Conservation (phyloP, 1,140 invertebrate genomes). For the Conopomorpha cramerella region DNA sequence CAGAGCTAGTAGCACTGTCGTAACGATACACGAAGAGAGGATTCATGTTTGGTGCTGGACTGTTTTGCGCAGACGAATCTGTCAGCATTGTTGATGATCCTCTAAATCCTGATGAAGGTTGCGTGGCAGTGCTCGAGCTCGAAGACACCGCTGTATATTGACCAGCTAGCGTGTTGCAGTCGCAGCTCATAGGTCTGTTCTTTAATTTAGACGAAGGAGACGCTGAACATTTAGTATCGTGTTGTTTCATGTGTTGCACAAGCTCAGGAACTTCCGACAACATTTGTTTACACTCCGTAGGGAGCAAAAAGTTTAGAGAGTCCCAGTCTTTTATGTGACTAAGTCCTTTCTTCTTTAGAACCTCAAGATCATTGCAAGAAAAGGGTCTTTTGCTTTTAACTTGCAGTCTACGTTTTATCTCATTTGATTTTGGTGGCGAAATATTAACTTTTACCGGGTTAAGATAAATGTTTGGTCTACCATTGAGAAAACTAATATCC, state of each 20-base stretch:
- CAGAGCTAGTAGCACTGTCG: slow-evolving; percentile 73
- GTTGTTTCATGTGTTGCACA: slow-evolving; percentile 65
- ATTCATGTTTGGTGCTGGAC: slow-evolving; percentile 64
- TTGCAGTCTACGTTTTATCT: slow-evolving; percentile 32
- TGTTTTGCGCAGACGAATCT: slow-evolving; percentile 72
- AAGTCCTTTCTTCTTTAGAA: slow-evolving; percentile 77
- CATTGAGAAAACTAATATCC: slow-evolving; percentile 82
- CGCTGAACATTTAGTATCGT: slow-evolving; percentile 59
- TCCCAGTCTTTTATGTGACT: slow-evolving; percentile 89
- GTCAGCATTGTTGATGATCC: slow-evolving; percentile 83
- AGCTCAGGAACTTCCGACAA: slow-evolving; percentile 78
- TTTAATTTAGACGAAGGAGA: slow-evolving; percentile 62
- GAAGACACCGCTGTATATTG: slow-evolving; percentile 67
- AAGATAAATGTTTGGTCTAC: slow-evolving; percentile 63
- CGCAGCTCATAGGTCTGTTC: slow-evolving; percentile 65
- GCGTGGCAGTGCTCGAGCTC: slow-evolving; percentile 74
- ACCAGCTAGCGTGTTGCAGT: slow-evolving; percentile 63
- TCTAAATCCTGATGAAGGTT: slow-evolving; percentile 82
- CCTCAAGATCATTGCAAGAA: slow-evolving; percentile 83
- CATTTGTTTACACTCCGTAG: slow-evolving; percentile 76
- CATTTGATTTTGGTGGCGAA: slow-evolving; percentile 32
- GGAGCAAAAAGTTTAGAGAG: slow-evolving; percentile 84
- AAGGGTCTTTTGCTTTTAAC: slow-evolving; percentile 69
- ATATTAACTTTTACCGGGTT: slow-evolving; percentile 52
- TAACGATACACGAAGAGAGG: slow-evolving; percentile 82